A percentile compares a stretch with the other conserved stretches of the same genome.
Conservation (phyloP, 2,113 vertebrate species). For the Petroica traversi region DNA sequence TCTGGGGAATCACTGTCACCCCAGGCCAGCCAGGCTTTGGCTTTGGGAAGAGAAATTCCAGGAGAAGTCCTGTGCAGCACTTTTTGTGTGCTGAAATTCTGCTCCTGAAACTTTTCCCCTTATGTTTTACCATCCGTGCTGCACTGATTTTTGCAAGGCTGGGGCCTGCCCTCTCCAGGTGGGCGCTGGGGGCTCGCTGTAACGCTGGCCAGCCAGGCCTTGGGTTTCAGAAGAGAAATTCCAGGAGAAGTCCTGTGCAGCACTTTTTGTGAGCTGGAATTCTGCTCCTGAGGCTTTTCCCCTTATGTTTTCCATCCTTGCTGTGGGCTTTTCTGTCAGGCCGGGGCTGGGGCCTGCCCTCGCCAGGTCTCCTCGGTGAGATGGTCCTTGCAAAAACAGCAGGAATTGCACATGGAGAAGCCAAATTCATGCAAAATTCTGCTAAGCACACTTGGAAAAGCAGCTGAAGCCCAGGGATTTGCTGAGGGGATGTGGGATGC, state of each 20-base stretch:
- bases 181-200: no score
- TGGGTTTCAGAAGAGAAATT: not conserved
- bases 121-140: no score
- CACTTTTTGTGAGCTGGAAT: not conserved
- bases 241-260: not conserved
- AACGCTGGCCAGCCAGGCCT: not conserved
- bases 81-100: no score
- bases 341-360: not conserved
- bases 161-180: no score
- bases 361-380: accelerated
- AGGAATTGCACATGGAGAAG: not conserved
- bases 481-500: accelerated
- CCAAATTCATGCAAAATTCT: not conserved
- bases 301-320: accelerated
- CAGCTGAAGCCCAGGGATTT: accelerated
- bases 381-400: accelerated
- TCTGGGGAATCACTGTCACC: no score
- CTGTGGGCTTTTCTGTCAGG: not conserved
- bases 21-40: no score
- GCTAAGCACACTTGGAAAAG: not conserved
- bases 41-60: no score
- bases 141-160: no score
- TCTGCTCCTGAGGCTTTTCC: accelerated
- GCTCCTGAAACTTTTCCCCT: no score
- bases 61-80: no score